A percentile compares a stretch with the other conserved stretches of the same genome.
Conservation (phyloP, 2,888 invertebrate species). For the Chymomyza amoena region DNA sequence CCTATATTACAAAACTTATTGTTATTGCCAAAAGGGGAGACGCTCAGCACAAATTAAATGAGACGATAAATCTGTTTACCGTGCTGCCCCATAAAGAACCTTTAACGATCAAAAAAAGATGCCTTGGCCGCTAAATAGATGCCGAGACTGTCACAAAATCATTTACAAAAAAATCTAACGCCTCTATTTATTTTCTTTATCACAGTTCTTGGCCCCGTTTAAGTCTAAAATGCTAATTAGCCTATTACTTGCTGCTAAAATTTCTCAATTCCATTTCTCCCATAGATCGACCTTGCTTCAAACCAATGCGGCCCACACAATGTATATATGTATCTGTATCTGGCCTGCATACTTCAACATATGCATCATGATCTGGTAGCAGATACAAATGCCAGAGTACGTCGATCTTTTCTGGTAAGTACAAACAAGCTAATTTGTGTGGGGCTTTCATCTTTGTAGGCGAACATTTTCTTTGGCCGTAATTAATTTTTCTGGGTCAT, state of each 20-base stretch:
- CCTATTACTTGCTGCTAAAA: not conserved
- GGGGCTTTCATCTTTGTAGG: conserved; percentile 45
- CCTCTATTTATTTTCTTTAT: not conserved
- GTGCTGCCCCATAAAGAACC: too few species aligned
- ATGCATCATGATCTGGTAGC: not conserved
- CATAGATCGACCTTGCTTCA: not conserved
- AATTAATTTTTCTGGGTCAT: conserved; percentile 61
- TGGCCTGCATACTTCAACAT: not conserved
- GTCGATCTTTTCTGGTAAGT: not conserved
- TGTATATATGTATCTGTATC: not conserved
- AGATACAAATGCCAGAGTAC: not conserved
- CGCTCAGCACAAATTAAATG: too few species aligned
- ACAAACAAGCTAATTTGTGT: conserved; percentile 48
- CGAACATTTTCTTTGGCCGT: conserved; percentile 25
- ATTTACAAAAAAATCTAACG: not conserved
- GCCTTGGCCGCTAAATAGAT: too few species aligned
- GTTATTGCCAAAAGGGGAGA: too few species aligned
- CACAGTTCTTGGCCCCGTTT: not conserved
- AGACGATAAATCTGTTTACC: too few species aligned
- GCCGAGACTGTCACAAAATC: not conserved
- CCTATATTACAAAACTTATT: too few species aligned
- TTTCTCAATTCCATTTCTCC: not conserved
- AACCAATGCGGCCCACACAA: not conserved
- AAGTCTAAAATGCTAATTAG: not conserved
- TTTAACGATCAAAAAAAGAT: too few species aligned